phyloP scores from a whole-genome alignment of 2,113 vertebrate genomes.

The Ceyx cyanopectus region DNA sequence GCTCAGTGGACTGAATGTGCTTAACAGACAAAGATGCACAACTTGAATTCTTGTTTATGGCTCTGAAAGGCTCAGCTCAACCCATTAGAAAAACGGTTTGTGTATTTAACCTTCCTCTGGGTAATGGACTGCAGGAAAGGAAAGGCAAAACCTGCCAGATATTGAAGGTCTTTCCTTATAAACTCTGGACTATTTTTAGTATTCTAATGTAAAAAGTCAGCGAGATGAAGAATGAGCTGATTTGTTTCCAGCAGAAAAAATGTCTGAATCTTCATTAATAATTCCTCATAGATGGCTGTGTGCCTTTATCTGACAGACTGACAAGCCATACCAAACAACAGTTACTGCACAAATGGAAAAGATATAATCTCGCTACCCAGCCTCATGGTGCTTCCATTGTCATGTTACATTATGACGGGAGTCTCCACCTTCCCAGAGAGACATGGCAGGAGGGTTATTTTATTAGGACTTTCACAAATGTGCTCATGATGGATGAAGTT shows the following conservation, averaged over 20 bases:
- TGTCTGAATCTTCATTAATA: slow-evolving; percentile 78
- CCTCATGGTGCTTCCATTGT: slow-evolving; percentile 72
- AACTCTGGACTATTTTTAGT: slow-evolving; percentile 76
- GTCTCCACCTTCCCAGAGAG: slow-evolving; percentile 55
- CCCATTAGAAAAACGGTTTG: neutral
- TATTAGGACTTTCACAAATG: slow-evolving; percentile 43
- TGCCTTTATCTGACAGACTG: slow-evolving; percentile 77
- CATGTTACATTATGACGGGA: slow-evolving; percentile 64
- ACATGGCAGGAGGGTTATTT: slow-evolving; percentile 30
- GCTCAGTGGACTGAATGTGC: neutral
- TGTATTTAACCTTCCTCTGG: slow-evolving; percentile 31
- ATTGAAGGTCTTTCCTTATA: slow-evolving; percentile 69
- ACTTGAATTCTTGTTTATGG: neutral
- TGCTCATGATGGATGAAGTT: slow-evolving; percentile 36
- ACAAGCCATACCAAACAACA: slow-evolving; percentile 77
- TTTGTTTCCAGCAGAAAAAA: slow-evolving; percentile 73
- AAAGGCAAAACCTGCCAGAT: slow-evolving; percentile 56
- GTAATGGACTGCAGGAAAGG: slow-evolving; percentile 55
- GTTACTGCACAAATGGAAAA: slow-evolving; percentile 72
- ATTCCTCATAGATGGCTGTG: slow-evolving; percentile 68
- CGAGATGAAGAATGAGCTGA: slow-evolving; percentile 77
- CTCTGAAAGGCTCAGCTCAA: neutral
- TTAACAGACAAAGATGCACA: neutral
- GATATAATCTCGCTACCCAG: slow-evolving; percentile 71
- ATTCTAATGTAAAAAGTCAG: slow-evolving; percentile 77